Conservation (phyloP, 1,140 invertebrate genomes). For the Asobara japonica region DNA sequence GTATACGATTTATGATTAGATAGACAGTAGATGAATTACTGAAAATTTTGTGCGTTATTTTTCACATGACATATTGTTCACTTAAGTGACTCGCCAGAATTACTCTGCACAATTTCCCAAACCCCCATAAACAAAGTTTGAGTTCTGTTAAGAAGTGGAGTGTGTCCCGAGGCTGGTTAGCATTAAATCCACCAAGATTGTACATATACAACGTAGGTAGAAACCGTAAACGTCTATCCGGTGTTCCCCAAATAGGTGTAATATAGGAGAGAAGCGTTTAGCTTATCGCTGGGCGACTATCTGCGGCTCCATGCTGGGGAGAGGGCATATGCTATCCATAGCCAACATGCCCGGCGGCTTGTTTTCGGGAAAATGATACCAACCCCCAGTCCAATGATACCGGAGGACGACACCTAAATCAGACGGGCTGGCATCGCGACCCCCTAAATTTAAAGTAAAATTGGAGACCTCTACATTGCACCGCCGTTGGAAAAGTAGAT, state of each 20-base stretch:
- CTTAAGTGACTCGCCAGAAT: background rate
- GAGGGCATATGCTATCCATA: conserved; percentile 38
- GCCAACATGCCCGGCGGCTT: background rate
- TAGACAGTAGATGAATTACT: too few relatives aligned
- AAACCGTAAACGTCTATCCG: conserved; percentile 1
- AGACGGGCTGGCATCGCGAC: conserved; percentile 45
- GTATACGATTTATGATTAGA: too few relatives aligned
- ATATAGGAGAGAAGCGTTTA: conserved; percentile 38
- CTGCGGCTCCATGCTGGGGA: conserved; percentile 25
- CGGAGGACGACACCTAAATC: conserved; percentile 46
- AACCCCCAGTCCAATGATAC: conserved; percentile 10
- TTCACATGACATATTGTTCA: background rate
- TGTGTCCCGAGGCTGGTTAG: background rate
- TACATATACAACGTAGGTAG: conserved; percentile 10
- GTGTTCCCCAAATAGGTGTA: conserved; percentile 5
- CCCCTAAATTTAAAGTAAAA: conserved; percentile 47
- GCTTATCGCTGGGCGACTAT: conserved; percentile 47
- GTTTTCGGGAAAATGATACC: background rate
- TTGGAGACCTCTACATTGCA: conserved; percentile 31
- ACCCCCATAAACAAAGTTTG: conserved; percentile 1
- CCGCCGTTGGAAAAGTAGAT: background rate
- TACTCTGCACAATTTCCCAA: conserved; percentile 1
- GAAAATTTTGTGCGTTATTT: background rate
- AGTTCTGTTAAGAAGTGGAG: background rate
- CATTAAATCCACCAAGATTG: conserved; percentile 13